These are phyloP conservation scores for Hoplodrina blanda DNA, from an alignment of 2,888 invertebrate genomes.

Conservation along the genomic window DNA sequence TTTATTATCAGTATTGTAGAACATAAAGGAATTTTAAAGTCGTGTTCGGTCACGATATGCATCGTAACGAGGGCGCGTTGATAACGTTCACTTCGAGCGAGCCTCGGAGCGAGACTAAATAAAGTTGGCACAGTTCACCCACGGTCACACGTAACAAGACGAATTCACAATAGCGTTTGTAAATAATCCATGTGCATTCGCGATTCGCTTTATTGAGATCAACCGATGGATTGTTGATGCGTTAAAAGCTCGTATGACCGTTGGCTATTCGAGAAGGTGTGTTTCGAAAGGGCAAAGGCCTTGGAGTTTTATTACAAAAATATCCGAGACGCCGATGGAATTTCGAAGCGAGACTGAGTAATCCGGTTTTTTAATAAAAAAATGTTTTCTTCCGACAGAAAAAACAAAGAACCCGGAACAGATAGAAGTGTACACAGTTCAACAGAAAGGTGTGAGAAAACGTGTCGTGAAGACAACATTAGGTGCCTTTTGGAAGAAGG, in stretches of 20 bases:
- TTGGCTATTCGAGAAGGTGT: constrained; percentile 53
- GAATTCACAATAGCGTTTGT: constrained; percentile 80
- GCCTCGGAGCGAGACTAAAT: constrained; percentile 76
- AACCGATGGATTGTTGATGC: constrained; percentile 68
- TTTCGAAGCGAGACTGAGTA: constrained; percentile 45
- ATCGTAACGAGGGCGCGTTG: constrained; percentile 67
- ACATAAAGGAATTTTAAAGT: constrained; percentile 37
- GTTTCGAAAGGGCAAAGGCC: constrained; percentile 70
- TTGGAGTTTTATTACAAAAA: constrained; percentile 56
- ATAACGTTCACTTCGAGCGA: constrained; percentile 72
- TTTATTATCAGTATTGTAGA: constrained; percentile 35
- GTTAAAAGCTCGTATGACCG: constrained; percentile 65
- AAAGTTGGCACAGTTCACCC: constrained; percentile 74
- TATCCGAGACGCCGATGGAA: constrained; percentile 52
- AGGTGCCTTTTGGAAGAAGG: constrained; percentile 93
- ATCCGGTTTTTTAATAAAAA: constrained; percentile 54
- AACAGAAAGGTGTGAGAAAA: constrained; percentile 90
- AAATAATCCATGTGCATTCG: constrained; percentile 77
- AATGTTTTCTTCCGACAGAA: constrained; percentile 86
- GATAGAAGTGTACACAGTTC: constrained; percentile 92
- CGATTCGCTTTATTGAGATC: constrained; percentile 68
- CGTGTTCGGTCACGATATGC: constrained; percentile 54
- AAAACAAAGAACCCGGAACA: constrained; percentile 94
- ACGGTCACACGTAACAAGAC: constrained; percentile 72
- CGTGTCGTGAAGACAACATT: constrained; percentile 91